A percentile compares a stretch with the other conserved stretches of the same genome.
Evolutionary conservation across 2,888 invertebrate genomes (phyloP).

Genomic region (Toxonevra muliebris): DNA sequence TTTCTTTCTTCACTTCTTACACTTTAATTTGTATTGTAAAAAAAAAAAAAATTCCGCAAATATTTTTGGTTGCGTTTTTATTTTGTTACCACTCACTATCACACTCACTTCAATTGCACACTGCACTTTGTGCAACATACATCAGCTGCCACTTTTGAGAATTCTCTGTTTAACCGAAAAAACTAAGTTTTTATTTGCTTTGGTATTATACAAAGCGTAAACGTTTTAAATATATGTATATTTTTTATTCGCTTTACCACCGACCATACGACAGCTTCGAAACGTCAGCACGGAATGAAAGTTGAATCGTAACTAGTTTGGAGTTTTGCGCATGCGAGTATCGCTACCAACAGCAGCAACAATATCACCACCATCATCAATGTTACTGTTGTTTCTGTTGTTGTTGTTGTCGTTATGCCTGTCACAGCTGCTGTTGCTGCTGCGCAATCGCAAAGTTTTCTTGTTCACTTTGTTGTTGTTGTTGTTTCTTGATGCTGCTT

Average conservation of each 20-base stretch:
- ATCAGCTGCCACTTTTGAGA: no score
- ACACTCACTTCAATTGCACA: no score
- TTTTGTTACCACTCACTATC: no score
- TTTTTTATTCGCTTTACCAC: slow-evolving; percentile 13
- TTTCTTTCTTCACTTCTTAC: no score
- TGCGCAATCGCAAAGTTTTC: slow-evolving; percentile 38
- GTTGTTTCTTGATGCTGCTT: slow-evolving; percentile 30
- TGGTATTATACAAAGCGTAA: background rate
- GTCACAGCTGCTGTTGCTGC: slow-evolving; percentile 36
- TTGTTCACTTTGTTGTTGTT: slow-evolving; percentile 28
- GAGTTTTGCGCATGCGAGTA: slow-evolving; percentile 45
- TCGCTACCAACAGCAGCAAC: background rate
- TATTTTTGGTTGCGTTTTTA: no score
- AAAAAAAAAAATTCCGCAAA: no score
- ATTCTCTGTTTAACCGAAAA: no score
- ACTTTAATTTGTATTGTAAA: no score
- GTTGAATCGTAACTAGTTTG: slow-evolving; percentile 64
- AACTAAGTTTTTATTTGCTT: background rate
- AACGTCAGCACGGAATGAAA: slow-evolving; percentile 63
- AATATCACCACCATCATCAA: background rate
- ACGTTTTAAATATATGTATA: background rate
- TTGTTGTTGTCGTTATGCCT: slow-evolving; percentile 10
- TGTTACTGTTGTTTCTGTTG: background rate
- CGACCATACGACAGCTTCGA: slow-evolving; percentile 37
- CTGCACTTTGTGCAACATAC: no score